A percentile compares a stretch with the other conserved stretches of the same genome.
These are phyloP conservation scores for Temnothorax longispinosus DNA, from an alignment of 1,140 invertebrate genomes.

Conservation along the genomic window DNA sequence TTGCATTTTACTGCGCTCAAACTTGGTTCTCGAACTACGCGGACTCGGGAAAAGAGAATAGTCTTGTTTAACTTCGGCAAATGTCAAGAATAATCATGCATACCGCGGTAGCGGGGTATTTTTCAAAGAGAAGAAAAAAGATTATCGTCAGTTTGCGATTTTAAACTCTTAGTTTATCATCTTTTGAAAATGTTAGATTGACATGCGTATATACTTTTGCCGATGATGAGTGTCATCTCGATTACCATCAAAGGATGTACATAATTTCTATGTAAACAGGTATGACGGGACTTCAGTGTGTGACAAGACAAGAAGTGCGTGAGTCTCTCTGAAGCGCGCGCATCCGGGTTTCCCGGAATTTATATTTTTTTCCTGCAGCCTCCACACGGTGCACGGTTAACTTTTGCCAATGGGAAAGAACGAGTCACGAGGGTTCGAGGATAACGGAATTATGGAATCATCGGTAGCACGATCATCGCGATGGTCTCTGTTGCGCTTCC, in stretches of 20 bases:
- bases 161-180: not conserved
- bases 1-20: conserved; percentile 43
- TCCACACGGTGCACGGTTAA: conserved; percentile 1
- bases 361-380: not conserved
- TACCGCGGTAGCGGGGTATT: not conserved
- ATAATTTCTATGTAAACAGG: conserved; percentile 19
- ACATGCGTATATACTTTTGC: not conserved
- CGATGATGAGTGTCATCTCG: not conserved
- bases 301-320: not conserved
- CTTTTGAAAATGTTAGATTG: not conserved
- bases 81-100: conserved; percentile 12
- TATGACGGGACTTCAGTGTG: not conserved
- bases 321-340: not conserved
- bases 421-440: conserved; percentile 39
- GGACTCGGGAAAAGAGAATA: conserved; percentile 21
- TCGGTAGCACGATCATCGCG: conserved; percentile 10
- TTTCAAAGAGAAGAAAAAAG: not conserved
- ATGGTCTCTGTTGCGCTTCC: not conserved
- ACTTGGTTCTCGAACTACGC: conserved; percentile 15
- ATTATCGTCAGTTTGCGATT: not conserved
- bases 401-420: conserved; percentile 15
- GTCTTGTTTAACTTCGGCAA: not conserved
- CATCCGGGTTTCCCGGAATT: conserved; percentile 30
- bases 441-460: conserved; percentile 46
- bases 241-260: conserved; percentile 18